A percentile compares a stretch with the other conserved stretches of the same genome.
phyloP scores from a whole-genome alignment of 1,140 invertebrate genomes.

The Phenacoccus solenopsis region DNA sequence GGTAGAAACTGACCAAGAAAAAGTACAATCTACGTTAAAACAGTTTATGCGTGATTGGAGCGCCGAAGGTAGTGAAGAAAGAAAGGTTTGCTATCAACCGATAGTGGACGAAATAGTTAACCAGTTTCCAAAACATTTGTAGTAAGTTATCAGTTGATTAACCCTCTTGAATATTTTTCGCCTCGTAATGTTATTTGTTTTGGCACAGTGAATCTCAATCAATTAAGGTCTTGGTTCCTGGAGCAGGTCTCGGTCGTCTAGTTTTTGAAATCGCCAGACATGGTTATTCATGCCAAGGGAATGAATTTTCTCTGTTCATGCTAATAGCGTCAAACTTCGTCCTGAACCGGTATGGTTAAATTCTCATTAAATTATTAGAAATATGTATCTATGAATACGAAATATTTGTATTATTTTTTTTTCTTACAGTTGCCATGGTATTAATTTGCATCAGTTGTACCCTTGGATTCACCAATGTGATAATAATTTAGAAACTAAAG shows the following conservation, averaged over 20 bases:
- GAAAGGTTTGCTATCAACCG: constrained; percentile 77
- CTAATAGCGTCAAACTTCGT: constrained; percentile 91
- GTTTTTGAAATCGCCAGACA: constrained; percentile 82
- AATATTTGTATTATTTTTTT: background rate
- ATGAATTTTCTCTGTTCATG: constrained; percentile 97
- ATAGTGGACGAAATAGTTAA: constrained; percentile 72
- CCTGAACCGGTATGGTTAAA: constrained; percentile 54
- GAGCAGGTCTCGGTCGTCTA: constrained; percentile 83
- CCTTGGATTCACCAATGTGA: constrained; percentile 90
- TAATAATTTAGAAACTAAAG: constrained; percentile 66
- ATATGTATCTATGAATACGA: background rate
- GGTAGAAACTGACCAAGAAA: constrained; percentile 50
- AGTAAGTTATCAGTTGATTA: constrained; percentile 30
- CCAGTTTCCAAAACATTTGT: constrained; percentile 50
- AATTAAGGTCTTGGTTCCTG: constrained; percentile 79
- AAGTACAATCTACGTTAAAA: constrained; percentile 85
- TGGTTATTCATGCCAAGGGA: constrained; percentile 88
- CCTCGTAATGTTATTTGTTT: too few species aligned
- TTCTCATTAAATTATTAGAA: constrained; percentile 10
- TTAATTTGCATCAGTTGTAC: constrained; percentile 54
- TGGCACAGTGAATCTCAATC: constrained; percentile 31
- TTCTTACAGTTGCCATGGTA: constrained; percentile 42
- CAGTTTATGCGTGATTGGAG: constrained; percentile 96
- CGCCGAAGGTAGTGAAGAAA: constrained; percentile 61
- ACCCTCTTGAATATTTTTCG: too few species aligned